These are phyloP conservation scores for Halichoeres trimaculatus DNA, from an alignment of 2,113 vertebrate genomes.

Conservation along the genomic window DNA sequence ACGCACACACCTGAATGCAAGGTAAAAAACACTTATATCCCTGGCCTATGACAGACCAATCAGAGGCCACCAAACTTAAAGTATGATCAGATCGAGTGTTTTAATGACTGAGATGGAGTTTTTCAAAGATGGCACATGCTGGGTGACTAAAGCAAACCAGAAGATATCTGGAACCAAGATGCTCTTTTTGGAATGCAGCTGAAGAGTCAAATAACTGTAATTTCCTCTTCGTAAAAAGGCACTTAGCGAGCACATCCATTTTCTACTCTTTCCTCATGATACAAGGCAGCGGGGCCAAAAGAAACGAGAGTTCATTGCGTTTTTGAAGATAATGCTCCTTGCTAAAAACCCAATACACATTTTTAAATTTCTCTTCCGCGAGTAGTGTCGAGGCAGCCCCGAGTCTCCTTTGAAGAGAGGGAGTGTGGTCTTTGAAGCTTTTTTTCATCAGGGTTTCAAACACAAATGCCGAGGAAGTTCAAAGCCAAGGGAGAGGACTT, in stretches of 20 bases:
- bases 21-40: too few species aligned
- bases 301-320: constrained; percentile 70
- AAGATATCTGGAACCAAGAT: constrained; percentile 13
- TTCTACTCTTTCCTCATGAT: constrained; percentile 59
- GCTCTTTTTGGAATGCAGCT: constrained; percentile 45
- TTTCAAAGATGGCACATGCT: neutral
- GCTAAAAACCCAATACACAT: constrained; percentile 72
- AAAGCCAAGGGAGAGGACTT: constrained; percentile 78
- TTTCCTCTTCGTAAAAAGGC: constrained; percentile 69
- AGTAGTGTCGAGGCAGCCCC: constrained; percentile 73
- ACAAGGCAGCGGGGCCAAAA: constrained; percentile 55
- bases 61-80: constrained; percentile 3
- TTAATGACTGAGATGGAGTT: neutral
- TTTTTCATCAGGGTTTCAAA: constrained; percentile 80
- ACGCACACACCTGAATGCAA: too few species aligned
- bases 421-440: constrained; percentile 81
- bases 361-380: constrained; percentile 71
- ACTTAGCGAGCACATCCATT: constrained; percentile 68
- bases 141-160: constrained; percentile 12
- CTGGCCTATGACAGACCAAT: neutral
- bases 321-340: constrained; percentile 76
- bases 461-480: constrained; percentile 78
- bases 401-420: constrained; percentile 80
- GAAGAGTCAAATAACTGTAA: constrained; percentile 65
- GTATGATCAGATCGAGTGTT: constrained; percentile 5